Percentiles rank a stretch among this genome's conserved stretches.
Evolutionary conservation across 1,140 invertebrate species (phyloP).

Genomic region (Leptopilina boulardi): DNA sequence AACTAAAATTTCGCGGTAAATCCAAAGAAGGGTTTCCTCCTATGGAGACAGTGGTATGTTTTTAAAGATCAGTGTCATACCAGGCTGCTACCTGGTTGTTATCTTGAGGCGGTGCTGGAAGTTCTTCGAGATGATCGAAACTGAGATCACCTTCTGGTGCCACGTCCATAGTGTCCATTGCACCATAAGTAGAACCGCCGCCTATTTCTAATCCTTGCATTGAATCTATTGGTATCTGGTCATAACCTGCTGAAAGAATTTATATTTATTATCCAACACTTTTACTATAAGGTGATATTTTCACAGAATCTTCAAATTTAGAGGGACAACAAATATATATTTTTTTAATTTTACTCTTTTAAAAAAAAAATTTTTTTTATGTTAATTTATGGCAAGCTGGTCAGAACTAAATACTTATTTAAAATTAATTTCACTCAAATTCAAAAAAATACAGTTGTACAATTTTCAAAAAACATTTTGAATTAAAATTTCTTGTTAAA

Average conservation of each 20-base stretch:
- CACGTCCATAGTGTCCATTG: constrained; percentile 92
- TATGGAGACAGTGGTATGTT: constrained; percentile 45
- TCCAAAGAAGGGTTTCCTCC: constrained; percentile 24
- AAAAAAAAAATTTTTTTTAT: too few species aligned
- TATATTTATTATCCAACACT: background rate
- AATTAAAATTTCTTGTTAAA: too few species aligned
- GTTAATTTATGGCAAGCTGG: too few species aligned
- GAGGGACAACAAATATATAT: too few species aligned
- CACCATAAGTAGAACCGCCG: constrained; percentile 82
- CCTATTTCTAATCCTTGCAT: constrained; percentile 96
- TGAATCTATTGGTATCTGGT: constrained; percentile 97
- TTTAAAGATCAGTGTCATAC: constrained; percentile 97
- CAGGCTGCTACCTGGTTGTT: constrained; percentile 94
- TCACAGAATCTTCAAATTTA: too few species aligned
- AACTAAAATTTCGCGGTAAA: background rate
- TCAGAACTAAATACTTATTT: too few species aligned
- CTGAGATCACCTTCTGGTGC: constrained; percentile 85
- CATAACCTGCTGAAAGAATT: constrained; percentile 84
- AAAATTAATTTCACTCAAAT: too few species aligned
- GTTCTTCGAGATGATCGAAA: constrained; percentile 88
- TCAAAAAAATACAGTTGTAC: too few species aligned
- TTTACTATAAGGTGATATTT: background rate
- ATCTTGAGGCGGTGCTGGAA: constrained; percentile 91
- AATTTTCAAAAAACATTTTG: too few species aligned
- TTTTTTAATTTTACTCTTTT: too few species aligned